phyloP scores from a whole-genome alignment of 1,140 invertebrate genomes.

The Achatina immaculata region DNA sequence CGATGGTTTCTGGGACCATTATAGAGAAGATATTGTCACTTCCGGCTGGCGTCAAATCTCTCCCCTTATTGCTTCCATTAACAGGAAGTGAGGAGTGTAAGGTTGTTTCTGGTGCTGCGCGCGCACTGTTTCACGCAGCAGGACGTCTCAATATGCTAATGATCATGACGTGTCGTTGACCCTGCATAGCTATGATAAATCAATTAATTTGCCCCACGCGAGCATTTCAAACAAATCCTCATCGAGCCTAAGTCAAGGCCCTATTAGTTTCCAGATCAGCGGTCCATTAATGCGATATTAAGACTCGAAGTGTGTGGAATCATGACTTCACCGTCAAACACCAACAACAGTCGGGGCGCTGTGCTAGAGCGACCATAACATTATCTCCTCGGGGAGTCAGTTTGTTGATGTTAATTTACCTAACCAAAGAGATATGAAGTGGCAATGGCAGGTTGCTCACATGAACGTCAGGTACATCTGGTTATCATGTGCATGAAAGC shows the following conservation, averaged over 20 bases:
- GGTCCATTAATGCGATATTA: constrained; percentile 14
- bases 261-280: constrained; percentile 5
- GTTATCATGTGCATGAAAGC: too few species aligned
- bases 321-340: neutral
- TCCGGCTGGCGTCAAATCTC: constrained; percentile 25
- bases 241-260: neutral
- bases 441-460: too few species aligned
- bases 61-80: constrained; percentile 33
- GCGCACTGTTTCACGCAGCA: constrained; percentile 12
- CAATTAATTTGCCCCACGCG: constrained; percentile 15
- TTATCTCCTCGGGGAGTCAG: too few species aligned
- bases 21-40: constrained; percentile 31
- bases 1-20: constrained; percentile 14
- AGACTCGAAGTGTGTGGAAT: neutral
- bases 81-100: constrained; percentile 12
- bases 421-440: too few species aligned
- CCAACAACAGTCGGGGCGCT: too few species aligned
- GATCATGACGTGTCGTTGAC: constrained; percentile 18
- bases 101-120: constrained; percentile 16
- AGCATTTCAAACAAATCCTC: constrained; percentile 16
- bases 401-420: too few species aligned
- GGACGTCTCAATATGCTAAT: constrained; percentile 33
- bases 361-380: too few species aligned
- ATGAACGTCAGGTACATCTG: too few species aligned
- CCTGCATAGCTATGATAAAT: constrained; percentile 24